These are phyloP conservation scores for Spongilla lacustris DNA, from an alignment of 37 sponge, comb jelly and placozoan species.

Conservation along the genomic window DNA sequence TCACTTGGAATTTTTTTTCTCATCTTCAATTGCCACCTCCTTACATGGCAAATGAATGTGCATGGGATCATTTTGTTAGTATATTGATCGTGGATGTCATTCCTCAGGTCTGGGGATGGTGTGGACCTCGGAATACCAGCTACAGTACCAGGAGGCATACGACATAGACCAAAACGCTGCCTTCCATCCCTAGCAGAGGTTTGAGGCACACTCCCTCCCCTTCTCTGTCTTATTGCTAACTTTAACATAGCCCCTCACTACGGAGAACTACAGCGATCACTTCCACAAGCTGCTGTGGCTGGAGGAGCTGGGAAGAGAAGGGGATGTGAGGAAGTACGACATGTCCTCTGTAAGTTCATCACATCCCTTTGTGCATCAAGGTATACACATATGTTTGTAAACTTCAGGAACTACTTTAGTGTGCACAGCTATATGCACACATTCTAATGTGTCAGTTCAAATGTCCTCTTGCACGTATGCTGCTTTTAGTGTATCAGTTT, in stretches of 20 bases:
- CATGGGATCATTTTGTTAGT: too few relatives aligned
- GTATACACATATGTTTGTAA: too few relatives aligned
- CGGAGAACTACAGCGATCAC: conserved; percentile 44
- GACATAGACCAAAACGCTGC: background rate
- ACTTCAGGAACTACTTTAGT: too few relatives aligned
- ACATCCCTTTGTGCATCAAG: background rate
- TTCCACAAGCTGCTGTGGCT: conserved; percentile 52
- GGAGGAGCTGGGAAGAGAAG: conserved; percentile 60
- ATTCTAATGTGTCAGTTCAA: too few relatives aligned
- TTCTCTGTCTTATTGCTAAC: background rate
- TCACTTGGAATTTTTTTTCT: too few relatives aligned
- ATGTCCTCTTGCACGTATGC: too few relatives aligned
- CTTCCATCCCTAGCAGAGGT: background rate
- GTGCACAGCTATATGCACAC: too few relatives aligned
- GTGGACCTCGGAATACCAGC: background rate
- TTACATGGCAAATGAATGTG: too few relatives aligned
- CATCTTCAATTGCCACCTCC: too few relatives aligned
- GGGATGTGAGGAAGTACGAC: conserved; percentile 58
- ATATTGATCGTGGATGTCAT: too few relatives aligned
- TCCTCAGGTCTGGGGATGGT: background rate
- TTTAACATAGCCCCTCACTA: conserved; percentile 32
- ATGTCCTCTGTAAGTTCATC: conserved; percentile 24
- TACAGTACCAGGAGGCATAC: background rate
- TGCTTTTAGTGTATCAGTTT: too few relatives aligned
- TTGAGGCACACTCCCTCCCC: background rate